Evolutionary conservation across 2,888 invertebrate genomes (phyloP), one percentile per base, ranked within the genome.

Genomic region (Strigamia transsilvanica): DNA sequence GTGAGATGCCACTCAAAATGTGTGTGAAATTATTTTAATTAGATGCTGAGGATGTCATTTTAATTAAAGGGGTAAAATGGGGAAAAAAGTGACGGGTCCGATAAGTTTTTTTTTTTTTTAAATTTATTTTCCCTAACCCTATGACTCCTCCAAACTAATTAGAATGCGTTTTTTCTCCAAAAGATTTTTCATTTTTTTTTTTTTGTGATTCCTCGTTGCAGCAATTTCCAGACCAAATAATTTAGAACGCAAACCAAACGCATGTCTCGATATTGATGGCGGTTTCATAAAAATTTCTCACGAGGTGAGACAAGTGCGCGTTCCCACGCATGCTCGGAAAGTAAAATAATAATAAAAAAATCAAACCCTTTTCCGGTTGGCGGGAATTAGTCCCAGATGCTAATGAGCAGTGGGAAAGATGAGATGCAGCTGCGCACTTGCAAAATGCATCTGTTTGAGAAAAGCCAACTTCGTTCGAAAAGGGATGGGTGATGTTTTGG

Each of bases 291-390:
- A 73, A 73, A 32, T 73, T 32, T 73, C 73, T 73, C 73, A 73
- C 73, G 73, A 73, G 73, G 73, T 73, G 73, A 73, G 73, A 73
- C 73, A 73, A 73, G 73, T 73, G 73, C 73, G 46, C 15, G 73
- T 73, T 73, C 73, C 73, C 73, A 73, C 73, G 73, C 73, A 73
- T 73, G 73, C 73, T 73, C 73, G 73, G 73, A 56, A 56, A 73
- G 73, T 73, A 73, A 73, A 73, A 73, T 27, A 32, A 73, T 27
- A 32, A 32, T 9, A 27, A 73, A 73, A 73, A 73, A 32, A 32
- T 73, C 73, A 73, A 73, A 73, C 73, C 73, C 73, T 73, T 73
- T 73, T 73, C 73, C 73, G 73, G 73, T 73, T 73, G 73, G 73
- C 73, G 73, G 73, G 73, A 73, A 73, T 73, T 73, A 73, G 73